Percentiles rank a stretch among this genome's conserved stretches.
These are phyloP conservation scores for Cettia cetti DNA, from an alignment of 2,113 vertebrate species.

Conservation along the genomic window DNA sequence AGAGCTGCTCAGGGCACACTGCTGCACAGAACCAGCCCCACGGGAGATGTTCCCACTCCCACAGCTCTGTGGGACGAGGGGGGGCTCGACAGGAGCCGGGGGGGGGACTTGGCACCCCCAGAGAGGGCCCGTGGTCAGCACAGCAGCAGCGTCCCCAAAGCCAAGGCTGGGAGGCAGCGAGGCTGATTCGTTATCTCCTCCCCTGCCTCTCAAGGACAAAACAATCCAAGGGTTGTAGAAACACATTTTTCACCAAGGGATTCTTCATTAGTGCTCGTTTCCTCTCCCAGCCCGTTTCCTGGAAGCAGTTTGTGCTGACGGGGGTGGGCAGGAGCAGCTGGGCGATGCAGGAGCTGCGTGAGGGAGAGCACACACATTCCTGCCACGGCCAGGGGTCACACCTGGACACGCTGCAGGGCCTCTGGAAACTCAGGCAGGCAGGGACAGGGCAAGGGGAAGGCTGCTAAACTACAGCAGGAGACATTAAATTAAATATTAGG, in stretches of 20 bases:
- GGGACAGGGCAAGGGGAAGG: no score
- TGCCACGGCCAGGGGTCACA: fast-evolving
- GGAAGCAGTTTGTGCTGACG: not conserved
- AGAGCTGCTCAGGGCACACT: fast-evolving
- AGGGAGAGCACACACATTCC: not conserved
- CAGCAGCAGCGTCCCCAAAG: not conserved
- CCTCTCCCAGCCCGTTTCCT: constrained; percentile 2
- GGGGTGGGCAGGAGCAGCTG: not conserved
- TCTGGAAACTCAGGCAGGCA: no score
- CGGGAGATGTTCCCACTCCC: not conserved
- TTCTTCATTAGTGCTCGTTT: not conserved
- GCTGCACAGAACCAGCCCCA: not conserved
- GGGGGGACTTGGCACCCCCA: not conserved
- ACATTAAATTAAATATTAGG: not conserved
- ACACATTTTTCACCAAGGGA: constrained; percentile 2
- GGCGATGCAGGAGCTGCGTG: fast-evolving
- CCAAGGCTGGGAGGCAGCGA: not conserved
- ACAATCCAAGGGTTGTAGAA: not conserved
- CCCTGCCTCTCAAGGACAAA: not conserved
- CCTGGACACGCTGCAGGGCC: not conserved
- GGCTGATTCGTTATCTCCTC: not conserved
- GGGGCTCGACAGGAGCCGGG: not conserved
- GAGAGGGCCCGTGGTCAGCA: not conserved
- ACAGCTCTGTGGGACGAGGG: not conserved
- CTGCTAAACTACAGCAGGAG: not conserved